Base-by-base conservation (phyloP, 2,113 vertebrate species). In the Monopterus albus region DNA sequence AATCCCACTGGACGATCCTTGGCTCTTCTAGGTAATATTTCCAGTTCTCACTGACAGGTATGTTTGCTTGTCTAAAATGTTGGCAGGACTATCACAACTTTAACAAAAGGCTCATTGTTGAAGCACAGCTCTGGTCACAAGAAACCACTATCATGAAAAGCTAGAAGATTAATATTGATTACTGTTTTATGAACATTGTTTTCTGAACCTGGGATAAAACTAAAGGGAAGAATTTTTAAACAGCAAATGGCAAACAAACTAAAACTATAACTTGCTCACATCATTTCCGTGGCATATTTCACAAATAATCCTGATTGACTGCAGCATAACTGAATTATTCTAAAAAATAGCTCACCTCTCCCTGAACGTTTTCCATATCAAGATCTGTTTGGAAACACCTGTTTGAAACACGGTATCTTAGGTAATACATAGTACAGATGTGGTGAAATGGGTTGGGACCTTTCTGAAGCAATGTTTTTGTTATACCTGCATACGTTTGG, bases 31-130 rank as follows among this genome's bases (percentile, higher is more conserved):
- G n/a, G n/a, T 5, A 36, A 21, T 13, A 25, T 45, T 61, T 62
- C 36, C 42, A 26, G 5, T 29, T 36, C 47, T 14, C 3, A 60
- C 49, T 63, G 65, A 74, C 52, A 79, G 53, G 65, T 75, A 46
- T 14, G 47, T 67, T 49, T 39, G n/a, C 9, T 25, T 43, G 53
- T 46, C 52, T 14, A 25, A 40, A 39, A 52, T 11, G 47, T 61
- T 85, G 87, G 87, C 84, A 49, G 55, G 35, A 57, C 26, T 33
- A 12, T 33, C n/a, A 1, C n/a, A 33, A 57, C 69, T 28, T 71
- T 26, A 80, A 83, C 75, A 90, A 81, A 81, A 81, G 82, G 12
- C 42, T 55, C 78, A 82, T 80, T 80, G 78, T 82, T 28, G 70
- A 52, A 62, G 59, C 36, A 4, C 28, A 49, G 47, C n/a, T 62